Base-by-base conservation (phyloP, 2,113 vertebrate genomes). In the Alexandromys fortis region DNA sequence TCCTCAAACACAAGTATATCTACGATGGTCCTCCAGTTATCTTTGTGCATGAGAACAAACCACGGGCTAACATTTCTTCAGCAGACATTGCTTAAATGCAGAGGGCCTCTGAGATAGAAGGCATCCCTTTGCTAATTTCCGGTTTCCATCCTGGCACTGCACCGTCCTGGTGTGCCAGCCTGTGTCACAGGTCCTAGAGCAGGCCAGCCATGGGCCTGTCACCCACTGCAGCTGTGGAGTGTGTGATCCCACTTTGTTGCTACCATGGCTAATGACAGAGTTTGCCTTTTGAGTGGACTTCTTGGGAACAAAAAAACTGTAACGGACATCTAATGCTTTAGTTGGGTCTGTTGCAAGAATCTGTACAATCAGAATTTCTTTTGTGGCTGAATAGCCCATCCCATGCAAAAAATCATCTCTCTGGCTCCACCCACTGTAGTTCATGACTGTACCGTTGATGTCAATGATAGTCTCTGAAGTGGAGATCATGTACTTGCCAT, bases 111-210 rank as follows among this genome's bases (percentile, higher is more conserved):
- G 98, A 26, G 98, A 96, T 72, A 99, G 98, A 58, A 98, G 92
- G 92, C 99, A 99, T 45, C 99, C 99, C 97, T 99, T 99, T 2
- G 99, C 98, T 96, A 99, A 97, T 92, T 99, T 99, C 45, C 99
- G 99, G 17, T 99, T 98, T 6, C 94, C 98, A 0, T 99, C 99
- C 97, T 99, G 99, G 97, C 99, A 99, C 97, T 99, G 99, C 68
- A 99, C 99, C 42, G 99, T 99, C 98, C 99, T 99, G 89, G 99
- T 99, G 98, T 99, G 99, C 99, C 99, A 99, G 89, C 99, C 99
- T 0, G 99, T 99, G 98, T 99, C 99, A 89, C 99, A 99, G 94
- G 99, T 99, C 98, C 99, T 99, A 90, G 99, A 99, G 94, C 99
- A 99, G 79, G 98, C 98, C 76, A 99, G 99, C 99, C 99, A 99